Conservation (phyloP, 2,113 vertebrate species). For the Hemiprocne comata region DNA sequence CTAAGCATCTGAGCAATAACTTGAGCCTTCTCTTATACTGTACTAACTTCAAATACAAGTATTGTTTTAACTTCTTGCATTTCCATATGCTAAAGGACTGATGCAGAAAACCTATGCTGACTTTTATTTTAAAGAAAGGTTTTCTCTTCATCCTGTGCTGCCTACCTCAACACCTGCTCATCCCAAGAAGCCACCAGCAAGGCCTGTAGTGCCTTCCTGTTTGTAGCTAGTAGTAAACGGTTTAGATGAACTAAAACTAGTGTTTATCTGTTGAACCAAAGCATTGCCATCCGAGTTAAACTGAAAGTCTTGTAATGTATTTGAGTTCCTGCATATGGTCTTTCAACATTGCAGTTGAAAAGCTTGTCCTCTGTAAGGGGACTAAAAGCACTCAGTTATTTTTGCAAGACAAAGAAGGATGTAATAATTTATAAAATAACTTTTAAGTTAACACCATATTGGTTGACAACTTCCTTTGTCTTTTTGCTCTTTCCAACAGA, state of each 20-base stretch:
- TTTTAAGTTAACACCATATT: neutral
- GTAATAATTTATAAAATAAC: neutral
- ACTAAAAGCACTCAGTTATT: neutral
- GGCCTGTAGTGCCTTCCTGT: neutral
- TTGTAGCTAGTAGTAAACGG: neutral
- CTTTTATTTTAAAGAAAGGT: neutral
- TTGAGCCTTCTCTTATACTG: neutral
- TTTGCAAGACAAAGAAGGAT: neutral
- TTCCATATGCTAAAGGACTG: neutral
- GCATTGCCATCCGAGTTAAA: neutral
- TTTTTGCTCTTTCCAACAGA: neutral
- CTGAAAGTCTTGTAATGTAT: neutral
- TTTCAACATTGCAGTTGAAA: neutral
- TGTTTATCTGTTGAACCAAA: neutral
- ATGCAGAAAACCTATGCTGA: neutral
- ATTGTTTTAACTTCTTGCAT: neutral
- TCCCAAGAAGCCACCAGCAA: neutral
- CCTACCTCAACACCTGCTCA: neutral
- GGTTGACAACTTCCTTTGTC: neutral
- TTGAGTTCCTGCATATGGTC: neutral
- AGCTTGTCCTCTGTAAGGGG: neutral
- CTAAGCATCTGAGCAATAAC: neutral
- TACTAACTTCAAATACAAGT: neutral
- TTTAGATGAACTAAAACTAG: neutral
- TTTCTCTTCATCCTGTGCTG: neutral